Conservation (phyloP, 2,113 vertebrate species). For the Rhynchomys soricoides region DNA sequence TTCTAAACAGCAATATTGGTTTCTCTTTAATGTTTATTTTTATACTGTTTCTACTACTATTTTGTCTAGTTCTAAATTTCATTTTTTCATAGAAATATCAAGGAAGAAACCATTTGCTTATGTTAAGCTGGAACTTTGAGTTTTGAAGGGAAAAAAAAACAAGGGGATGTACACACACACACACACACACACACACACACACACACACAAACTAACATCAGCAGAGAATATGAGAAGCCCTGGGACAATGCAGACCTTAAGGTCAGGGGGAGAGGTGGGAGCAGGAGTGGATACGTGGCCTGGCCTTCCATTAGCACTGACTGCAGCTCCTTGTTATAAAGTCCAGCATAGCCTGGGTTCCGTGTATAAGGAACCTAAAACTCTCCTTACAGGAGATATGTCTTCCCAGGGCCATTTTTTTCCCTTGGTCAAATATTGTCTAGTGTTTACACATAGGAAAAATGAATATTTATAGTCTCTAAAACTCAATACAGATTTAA, state of each 20-base stretch:
- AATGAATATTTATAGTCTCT: not conserved
- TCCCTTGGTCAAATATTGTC: not conserved
- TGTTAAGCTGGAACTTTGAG: not conserved
- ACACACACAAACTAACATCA: not conserved
- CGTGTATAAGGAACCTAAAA: not conserved
- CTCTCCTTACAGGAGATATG: not conserved
- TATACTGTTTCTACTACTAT: not conserved
- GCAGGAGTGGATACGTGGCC: rapidly evolving
- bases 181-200: too few relatives aligned
- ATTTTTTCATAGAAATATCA: constrained; percentile 15
- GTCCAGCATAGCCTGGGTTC: not conserved
- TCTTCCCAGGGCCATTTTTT: not conserved
- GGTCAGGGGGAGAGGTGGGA: not conserved
- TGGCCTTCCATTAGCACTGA: not conserved
- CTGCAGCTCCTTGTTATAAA: not conserved
- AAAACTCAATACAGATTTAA: not conserved
- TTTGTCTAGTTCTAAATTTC: constrained; percentile 44
- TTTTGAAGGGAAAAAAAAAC: not conserved
- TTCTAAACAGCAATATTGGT: not conserved
- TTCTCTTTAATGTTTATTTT: constrained; percentile 41
- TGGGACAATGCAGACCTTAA: not conserved
- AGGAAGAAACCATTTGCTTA: not conserved
- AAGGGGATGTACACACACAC: too few relatives aligned
- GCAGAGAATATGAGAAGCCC: not conserved
- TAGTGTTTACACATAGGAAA: not conserved